Base-by-base conservation (phyloP, 2,113 vertebrate species). In the Oxygymnocypris stewartii region DNA sequence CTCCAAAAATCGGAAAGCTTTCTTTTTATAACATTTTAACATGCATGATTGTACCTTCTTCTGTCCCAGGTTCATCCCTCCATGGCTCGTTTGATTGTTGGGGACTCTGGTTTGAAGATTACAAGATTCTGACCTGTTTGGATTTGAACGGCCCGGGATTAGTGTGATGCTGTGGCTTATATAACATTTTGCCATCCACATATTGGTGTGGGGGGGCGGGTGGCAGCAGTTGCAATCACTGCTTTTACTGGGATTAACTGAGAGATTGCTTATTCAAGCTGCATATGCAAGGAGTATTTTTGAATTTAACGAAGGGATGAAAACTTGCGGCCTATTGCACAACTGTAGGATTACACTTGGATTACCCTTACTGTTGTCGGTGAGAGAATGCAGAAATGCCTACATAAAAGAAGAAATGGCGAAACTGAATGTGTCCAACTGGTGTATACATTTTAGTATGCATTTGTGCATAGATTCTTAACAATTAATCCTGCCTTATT, bases 71-170 rank as follows among this genome's bases (percentile, higher is more conserved):
- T 96, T 90, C 95, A 95, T 91, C 94, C 94, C 10, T 93, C 94
- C 82, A 86, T 96, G 89, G 92, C 94, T 23, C 93, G 95, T 80
- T 91, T 96, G 84, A 94, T 96, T 47, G 95, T 95, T 10, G 95
- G 95, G 3, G 94, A 95, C 88, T 89, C 93, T 40, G 95, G 93
- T 87, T 90, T 93, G 73, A 92, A 89, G 89, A 93, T 94, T 86
- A 95, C 94, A 84, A 91, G 92, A 91, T 94, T 95, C 92, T 96
- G 92, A 95, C 91, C 90, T 88, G 78, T 44, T 65, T 61, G 73
- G 25, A 44, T 84, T 63, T 37, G 57, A 80, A 76, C 16, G 8
- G 11, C 47, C 51, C 18, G 88, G 87, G 89, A 91, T 88, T 88
- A 84, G 83, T 49, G 65, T 69, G 42, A 82, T 40, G 4, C 47